Evolutionary conservation across 2,888 invertebrate species (phyloP), one percentile per base, ranked within the genome.

Genomic region (Apodemia duryi): DNA sequence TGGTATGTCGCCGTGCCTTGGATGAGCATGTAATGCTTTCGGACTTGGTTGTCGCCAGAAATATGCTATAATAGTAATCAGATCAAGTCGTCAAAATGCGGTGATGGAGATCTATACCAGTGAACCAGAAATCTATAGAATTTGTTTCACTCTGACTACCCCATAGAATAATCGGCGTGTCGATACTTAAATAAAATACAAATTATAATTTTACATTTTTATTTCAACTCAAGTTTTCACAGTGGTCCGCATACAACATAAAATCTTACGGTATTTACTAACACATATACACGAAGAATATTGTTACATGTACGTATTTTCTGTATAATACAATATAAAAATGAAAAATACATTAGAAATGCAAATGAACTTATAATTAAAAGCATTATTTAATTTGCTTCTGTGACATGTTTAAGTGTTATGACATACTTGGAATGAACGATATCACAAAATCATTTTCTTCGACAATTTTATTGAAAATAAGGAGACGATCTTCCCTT

Each of bases 201-300:
- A 11, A 43, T 11, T 43, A 11, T 13, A 43, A 13, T 46, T 46
- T 46, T 46, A 46, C 10, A 52, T 9, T 32, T 54, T 57, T 57
- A 57, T 57, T 57, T 57, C 32, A 57, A 57, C 57, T 57, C 10
- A 57, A 57, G 32, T 32, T 29, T 57, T 49, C 46, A 65, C 51
- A 82, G 81, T 86, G 86, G 86, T 86, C 86, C 86, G 82, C 79
- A 75, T 75, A 75, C 78, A 75, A 83, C 72, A 73, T 68, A 74
- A 73, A 60, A 43, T 61, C 61, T 46, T 61, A 49, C 38, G 28
- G 13, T 57, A 57, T 57, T 13, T 29, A 32, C 32, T 57, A 32
- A 57, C 57, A 57, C 57, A 57, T 57, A 32, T 57, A 57, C 29
- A 57, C 57, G 32, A 57, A 57, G 32, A 57, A 57, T 57, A 57